Evolutionary conservation across 2,888 invertebrate species (phyloP).

Genomic region (Orgyia antiqua): DNA sequence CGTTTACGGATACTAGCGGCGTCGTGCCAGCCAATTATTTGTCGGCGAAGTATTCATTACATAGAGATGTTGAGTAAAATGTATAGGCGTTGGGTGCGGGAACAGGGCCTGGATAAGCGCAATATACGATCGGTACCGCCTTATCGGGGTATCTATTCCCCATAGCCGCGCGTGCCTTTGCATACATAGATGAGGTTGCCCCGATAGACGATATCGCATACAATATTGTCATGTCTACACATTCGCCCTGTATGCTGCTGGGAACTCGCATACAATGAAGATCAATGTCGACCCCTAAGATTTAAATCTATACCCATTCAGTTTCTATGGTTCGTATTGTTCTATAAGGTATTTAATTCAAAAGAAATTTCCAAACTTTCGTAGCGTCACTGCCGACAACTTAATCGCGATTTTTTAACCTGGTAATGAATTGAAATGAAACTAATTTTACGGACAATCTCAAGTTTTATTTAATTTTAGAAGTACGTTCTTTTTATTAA

Average conservation of each 20-base stretch:
- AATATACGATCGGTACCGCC: slow-evolving; percentile 54
- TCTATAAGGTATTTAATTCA: slow-evolving; percentile 52
- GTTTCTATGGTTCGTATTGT: slow-evolving; percentile 53
- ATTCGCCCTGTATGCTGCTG: slow-evolving; percentile 35
- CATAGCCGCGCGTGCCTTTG: slow-evolving; percentile 59
- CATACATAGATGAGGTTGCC: slow-evolving; percentile 46
- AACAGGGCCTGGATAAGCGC: slow-evolving; percentile 50
- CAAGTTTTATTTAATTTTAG: neutral
- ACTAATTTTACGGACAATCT: neutral
- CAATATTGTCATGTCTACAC: slow-evolving; percentile 47
- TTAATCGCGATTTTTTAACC: slow-evolving; percentile 23
- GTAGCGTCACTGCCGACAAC: slow-evolving; percentile 19
- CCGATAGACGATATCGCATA: slow-evolving; percentile 50
- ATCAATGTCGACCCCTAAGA: slow-evolving; percentile 43
- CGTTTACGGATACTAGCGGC: slow-evolving; percentile 42
- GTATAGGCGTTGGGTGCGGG: slow-evolving; percentile 48
- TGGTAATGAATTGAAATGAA: slow-evolving; percentile 10
- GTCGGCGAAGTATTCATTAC: slow-evolving; percentile 60
- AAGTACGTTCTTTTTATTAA: neutral
- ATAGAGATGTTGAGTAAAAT: slow-evolving; percentile 47
- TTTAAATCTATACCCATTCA: slow-evolving; percentile 52
- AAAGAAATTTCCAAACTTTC: slow-evolving; percentile 47
- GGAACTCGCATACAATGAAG: slow-evolving; percentile 43
- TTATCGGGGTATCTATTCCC: slow-evolving; percentile 57
- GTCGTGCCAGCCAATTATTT: slow-evolving; percentile 52